phyloP scores from a whole-genome alignment of 1,140 invertebrate species.

The Hypothenemus hampei region DNA sequence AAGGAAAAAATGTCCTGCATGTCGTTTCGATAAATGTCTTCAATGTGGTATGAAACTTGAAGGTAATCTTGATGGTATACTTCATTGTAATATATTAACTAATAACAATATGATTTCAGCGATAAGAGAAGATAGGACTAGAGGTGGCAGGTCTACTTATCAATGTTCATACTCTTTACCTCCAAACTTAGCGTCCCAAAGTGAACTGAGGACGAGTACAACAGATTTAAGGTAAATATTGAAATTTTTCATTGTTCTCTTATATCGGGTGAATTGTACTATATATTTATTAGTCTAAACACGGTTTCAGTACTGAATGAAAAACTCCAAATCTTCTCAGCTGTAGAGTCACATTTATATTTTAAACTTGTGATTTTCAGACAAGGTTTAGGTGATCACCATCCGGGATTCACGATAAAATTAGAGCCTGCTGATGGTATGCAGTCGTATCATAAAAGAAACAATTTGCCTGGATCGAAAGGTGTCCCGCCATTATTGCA shows the following conservation, averaged over 20 bases:
- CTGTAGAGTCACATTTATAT: not conserved
- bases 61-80: slow-evolving; percentile 52
- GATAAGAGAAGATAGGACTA: slow-evolving; percentile 88
- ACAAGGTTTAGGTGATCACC: slow-evolving; percentile 34
- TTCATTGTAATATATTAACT: not conserved
- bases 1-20: slow-evolving; percentile 94
- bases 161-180: slow-evolving; percentile 86
- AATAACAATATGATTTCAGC: slow-evolving; percentile 53
- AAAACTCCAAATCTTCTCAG: too few relatives aligned
- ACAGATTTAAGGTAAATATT: slow-evolving; percentile 36
- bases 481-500: slow-evolving; percentile 54
- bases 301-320: too few relatives aligned
- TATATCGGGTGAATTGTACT: too few relatives aligned
- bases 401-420: slow-evolving; percentile 39
- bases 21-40: slow-evolving; percentile 94
- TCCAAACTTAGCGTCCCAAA: slow-evolving; percentile 56
- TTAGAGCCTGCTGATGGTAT: slow-evolving; percentile 38
- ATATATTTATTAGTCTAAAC: too few relatives aligned
- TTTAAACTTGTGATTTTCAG: slow-evolving; percentile 16
- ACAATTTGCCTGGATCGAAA: slow-evolving; percentile 37
- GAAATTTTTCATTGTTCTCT: slow-evolving; percentile 15
- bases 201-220: slow-evolving; percentile 47
- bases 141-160: slow-evolving; percentile 93
- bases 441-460: slow-evolving; percentile 31
- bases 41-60: slow-evolving; percentile 96